Percentiles rank a stretch among this genome's conserved stretches.
phyloP scores from a whole-genome alignment of 2,797 vertebrate genomes.

The Moxostoma hubbsi region DNA sequence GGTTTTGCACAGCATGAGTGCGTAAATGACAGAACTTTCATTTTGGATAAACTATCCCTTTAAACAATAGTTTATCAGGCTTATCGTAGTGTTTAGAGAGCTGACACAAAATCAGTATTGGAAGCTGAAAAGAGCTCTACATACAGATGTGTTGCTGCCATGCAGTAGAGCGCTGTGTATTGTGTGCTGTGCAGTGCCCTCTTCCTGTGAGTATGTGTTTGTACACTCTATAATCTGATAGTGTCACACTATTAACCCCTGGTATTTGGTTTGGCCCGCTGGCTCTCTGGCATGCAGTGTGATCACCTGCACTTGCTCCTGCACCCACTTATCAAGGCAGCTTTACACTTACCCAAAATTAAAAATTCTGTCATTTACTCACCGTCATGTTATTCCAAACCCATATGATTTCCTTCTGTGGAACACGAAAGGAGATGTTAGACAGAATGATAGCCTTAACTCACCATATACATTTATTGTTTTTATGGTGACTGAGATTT shows the following conservation, averaged over 20 bases:
- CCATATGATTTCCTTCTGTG: too few species aligned
- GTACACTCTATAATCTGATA: neutral
- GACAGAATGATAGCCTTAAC: too few species aligned
- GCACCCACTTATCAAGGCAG: neutral
- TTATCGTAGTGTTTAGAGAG: neutral
- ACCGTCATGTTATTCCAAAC: too few species aligned
- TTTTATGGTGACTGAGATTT: too few species aligned
- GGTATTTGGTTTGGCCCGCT: conserved; percentile 28
- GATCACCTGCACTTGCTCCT: neutral
- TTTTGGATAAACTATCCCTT: too few species aligned
- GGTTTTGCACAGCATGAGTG: too few species aligned
- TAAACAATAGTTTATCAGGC: neutral
- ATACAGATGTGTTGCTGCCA: conserved; percentile 3
- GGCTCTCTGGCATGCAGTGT: conserved; percentile 40
- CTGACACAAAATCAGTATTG: neutral
- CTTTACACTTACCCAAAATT: conserved; percentile 23
- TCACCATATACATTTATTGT: too few species aligned
- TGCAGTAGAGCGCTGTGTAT: conserved; percentile 19
- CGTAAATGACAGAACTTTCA: too few species aligned
- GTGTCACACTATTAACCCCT: conserved; percentile 13
- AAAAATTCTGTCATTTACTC: too few species aligned
- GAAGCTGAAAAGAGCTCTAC: neutral
- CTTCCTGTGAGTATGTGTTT: conserved; percentile 40
- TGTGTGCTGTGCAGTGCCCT: conserved; percentile 38
- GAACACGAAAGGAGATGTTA: too few species aligned